Conservation (phyloP, 2,888 invertebrate species). For the Orthosia gothica region DNA sequence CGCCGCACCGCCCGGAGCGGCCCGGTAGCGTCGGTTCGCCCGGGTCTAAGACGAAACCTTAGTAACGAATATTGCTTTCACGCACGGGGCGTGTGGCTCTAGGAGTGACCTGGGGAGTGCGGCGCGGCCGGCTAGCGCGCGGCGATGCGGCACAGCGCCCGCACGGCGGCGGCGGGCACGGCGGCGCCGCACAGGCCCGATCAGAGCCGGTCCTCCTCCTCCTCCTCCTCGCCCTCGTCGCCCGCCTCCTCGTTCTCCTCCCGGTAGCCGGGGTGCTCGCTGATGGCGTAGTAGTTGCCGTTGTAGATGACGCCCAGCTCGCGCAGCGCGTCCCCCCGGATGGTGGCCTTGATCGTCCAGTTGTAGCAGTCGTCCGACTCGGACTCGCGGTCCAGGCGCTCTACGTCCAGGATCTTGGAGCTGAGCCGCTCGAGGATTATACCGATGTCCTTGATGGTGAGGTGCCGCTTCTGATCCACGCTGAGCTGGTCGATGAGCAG, state of each 20-base stretch:
- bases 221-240: constrained; percentile 96
- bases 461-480: constrained; percentile 97
- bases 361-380: constrained; percentile 98
- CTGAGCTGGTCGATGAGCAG: constrained; percentile 98
- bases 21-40: constrained; percentile 47
- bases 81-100: constrained; percentile 50
- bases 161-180: constrained; percentile 87
- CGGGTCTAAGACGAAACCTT: constrained; percentile 56
- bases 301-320: constrained; percentile 98
- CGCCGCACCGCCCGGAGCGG: constrained; percentile 38
- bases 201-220: constrained; percentile 94
- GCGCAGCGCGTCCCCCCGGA: constrained; percentile 97
- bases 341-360: constrained; percentile 99
- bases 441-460: constrained; percentile 98
- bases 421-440: constrained; percentile 98
- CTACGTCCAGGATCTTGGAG: constrained; percentile 98
- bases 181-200: constrained; percentile 91
- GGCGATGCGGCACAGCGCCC: constrained; percentile 85
- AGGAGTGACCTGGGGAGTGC: constrained; percentile 53
- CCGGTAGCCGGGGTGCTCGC: constrained; percentile 98
- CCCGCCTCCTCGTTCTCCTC: constrained; percentile 97
- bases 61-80: constrained; percentile 65
- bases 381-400: constrained; percentile 97
- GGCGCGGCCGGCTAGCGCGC: constrained; percentile 81
- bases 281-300: constrained; percentile 98